Conservation (phyloP, 1,140 invertebrate genomes). For the Drosophila melanogaster region DNA sequence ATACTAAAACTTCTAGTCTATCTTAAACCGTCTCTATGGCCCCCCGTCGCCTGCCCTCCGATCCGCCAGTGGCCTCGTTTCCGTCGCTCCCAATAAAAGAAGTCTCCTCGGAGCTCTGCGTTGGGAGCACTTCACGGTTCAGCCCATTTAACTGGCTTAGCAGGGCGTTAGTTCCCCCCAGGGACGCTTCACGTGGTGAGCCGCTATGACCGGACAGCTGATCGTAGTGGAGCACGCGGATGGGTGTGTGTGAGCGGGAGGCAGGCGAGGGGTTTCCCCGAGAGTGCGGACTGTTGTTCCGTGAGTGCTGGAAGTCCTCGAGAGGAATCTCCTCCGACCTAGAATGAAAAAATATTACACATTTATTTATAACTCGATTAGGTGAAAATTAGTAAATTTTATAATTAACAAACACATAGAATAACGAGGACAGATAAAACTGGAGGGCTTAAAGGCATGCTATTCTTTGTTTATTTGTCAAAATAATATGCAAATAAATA, state of each 20-base stretch:
- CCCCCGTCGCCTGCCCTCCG: conserved; percentile 84
- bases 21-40: conserved; percentile 89
- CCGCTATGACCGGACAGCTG: conserved; percentile 84
- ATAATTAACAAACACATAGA: not conserved
- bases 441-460: not conserved
- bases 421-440: not conserved
- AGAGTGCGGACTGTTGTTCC: conserved; percentile 79
- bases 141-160: conserved; percentile 62
- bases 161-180: conserved; percentile 54
- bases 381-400: not conserved
- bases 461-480: not conserved
- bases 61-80: conserved; percentile 23
- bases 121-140: conserved; percentile 60
- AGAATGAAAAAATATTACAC: not conserved
- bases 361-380: too few species aligned
- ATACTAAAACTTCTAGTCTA: conserved; percentile 42
- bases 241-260: conserved; percentile 80
- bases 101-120: conserved; percentile 88
- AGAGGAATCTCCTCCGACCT: conserved; percentile 93
- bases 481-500: not conserved
- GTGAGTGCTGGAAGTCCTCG: conserved; percentile 88
- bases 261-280: conserved; percentile 63
- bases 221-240: conserved; percentile 83
- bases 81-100: conserved; percentile 88
- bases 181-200: conserved; percentile 65